These are phyloP conservation scores for Chaetodon auriga DNA, from an alignment of 2,113 vertebrate species.

Conservation along the genomic window DNA sequence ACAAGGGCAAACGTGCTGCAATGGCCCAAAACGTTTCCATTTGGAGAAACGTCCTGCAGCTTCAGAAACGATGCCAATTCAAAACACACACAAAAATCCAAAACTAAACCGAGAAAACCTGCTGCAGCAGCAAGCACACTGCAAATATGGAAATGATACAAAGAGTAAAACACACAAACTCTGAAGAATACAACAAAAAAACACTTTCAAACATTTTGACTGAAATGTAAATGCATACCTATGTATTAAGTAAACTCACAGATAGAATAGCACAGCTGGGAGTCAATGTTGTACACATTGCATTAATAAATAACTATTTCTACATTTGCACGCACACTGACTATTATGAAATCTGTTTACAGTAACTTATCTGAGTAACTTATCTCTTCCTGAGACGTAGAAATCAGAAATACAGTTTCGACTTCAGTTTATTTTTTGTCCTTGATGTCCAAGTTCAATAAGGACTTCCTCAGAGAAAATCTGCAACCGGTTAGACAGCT, in stretches of 20 bases:
- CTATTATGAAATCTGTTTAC: not conserved
- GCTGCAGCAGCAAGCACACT: no score
- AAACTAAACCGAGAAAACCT: no score
- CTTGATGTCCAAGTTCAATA: not conserved
- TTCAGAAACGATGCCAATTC: no score
- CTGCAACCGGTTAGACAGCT: conserved; percentile 39
- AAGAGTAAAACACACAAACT: no score
- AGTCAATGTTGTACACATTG: not conserved
- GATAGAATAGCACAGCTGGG: not conserved
- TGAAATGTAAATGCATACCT: not conserved
- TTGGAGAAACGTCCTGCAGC: no score
- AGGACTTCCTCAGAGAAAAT: conserved; percentile 7
- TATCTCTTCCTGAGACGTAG: not conserved
- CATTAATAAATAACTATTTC: conserved; percentile 8
- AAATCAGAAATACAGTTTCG: not conserved
- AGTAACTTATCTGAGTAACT: not conserved
- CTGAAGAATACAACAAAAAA: no score
- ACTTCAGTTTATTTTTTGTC: not conserved
- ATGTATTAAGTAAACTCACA: not conserved
- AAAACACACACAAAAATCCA: no score
- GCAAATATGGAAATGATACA: no score
- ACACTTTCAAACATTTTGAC: not conserved
- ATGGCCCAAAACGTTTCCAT: no score
- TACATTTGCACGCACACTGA: not conserved
- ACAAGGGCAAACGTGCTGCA: no score